A percentile compares a stretch with the other conserved stretches of the same genome.
Evolutionary conservation across 2,888 invertebrate genomes (phyloP).

Genomic region (Oeneis ivallda): DNA sequence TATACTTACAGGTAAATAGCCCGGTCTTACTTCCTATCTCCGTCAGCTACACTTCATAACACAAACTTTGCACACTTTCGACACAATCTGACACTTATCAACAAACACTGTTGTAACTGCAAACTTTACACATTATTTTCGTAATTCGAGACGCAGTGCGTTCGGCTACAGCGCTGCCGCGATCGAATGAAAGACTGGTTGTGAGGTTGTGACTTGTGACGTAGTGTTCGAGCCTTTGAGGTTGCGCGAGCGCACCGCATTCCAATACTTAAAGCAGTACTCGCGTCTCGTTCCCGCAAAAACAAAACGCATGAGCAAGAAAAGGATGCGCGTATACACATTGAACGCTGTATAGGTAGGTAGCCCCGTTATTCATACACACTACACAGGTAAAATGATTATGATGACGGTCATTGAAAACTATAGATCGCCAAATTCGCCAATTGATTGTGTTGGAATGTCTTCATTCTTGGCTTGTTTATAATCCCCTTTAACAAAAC

Average conservation of each 20-base stretch:
- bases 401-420: slow-evolving; percentile 52
- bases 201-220: slow-evolving; percentile 44
- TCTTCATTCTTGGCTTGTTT: slow-evolving; percentile 16
- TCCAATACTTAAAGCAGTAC: slow-evolving; percentile 63
- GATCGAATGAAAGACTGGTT: slow-evolving; percentile 70
- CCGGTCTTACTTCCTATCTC: slow-evolving; percentile 65
- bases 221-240: slow-evolving; percentile 46
- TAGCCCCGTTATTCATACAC: slow-evolving; percentile 72
- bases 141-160: slow-evolving; percentile 55
- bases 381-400: slow-evolving; percentile 54
- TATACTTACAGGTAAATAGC: slow-evolving; percentile 72
- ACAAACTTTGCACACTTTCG: slow-evolving; percentile 65
- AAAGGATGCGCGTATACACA: slow-evolving; percentile 45
- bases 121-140: slow-evolving; percentile 76
- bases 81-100: slow-evolving; percentile 67
- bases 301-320: slow-evolving; percentile 39
- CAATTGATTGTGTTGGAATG: slow-evolving; percentile 39
- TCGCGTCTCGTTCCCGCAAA: slow-evolving; percentile 56
- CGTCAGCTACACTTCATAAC: slow-evolving; percentile 78
- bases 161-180: slow-evolving; percentile 58
- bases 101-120: slow-evolving; percentile 64
- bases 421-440: slow-evolving; percentile 40
- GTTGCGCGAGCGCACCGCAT: slow-evolving; percentile 76
- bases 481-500: background rate
- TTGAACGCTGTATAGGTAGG: slow-evolving; percentile 59